Evolutionary conservation across 2,888 invertebrate species (phyloP).

Genomic region (Abrostola triplasia): DNA sequence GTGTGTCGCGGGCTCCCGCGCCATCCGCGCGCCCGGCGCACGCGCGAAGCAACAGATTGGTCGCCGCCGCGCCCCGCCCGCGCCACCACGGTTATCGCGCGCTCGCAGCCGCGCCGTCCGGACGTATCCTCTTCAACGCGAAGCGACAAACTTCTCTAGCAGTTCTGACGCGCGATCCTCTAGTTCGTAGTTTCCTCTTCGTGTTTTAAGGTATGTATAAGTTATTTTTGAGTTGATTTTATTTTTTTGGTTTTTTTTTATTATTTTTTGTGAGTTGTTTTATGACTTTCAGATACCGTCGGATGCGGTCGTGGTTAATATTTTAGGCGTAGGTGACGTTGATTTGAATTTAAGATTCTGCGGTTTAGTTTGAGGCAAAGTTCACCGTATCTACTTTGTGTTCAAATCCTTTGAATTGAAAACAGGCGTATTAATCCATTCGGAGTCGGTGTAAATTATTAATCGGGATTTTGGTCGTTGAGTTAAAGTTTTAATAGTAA

Average conservation of each 20-base stretch:
- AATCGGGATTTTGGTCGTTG: constrained; percentile 15
- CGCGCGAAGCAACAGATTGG: constrained; percentile 76
- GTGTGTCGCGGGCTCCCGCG: constrained; percentile 48
- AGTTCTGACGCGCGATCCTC: constrained; percentile 49
- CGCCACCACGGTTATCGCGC: constrained; percentile 63
- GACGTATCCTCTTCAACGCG: constrained; percentile 54
- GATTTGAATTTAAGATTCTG: constrained; percentile 47
- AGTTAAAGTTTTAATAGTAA: not conserved
- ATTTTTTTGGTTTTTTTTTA: constrained; percentile 7
- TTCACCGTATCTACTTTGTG: constrained; percentile 35
- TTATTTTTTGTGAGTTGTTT: constrained; percentile 9
- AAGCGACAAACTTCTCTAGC: constrained; percentile 37
- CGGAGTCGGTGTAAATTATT: constrained; percentile 17
- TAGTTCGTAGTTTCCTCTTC: constrained; percentile 44
- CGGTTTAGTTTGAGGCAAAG: constrained; percentile 41
- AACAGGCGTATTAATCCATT: constrained; percentile 32
- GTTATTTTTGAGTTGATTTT: not conserved
- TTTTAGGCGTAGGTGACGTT: constrained; percentile 18
- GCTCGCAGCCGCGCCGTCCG: constrained; percentile 51
- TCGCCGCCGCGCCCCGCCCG: constrained; percentile 56
- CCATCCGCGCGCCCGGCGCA: constrained; percentile 58
- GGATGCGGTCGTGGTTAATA: constrained; percentile 15
- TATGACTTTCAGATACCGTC: constrained; percentile 16
- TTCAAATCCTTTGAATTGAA: constrained; percentile 36
- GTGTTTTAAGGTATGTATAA: constrained; percentile 49